These are phyloP conservation scores for Montifringilla adamsi DNA, from an alignment of 2,113 vertebrate genomes.

Conservation along the genomic window DNA sequence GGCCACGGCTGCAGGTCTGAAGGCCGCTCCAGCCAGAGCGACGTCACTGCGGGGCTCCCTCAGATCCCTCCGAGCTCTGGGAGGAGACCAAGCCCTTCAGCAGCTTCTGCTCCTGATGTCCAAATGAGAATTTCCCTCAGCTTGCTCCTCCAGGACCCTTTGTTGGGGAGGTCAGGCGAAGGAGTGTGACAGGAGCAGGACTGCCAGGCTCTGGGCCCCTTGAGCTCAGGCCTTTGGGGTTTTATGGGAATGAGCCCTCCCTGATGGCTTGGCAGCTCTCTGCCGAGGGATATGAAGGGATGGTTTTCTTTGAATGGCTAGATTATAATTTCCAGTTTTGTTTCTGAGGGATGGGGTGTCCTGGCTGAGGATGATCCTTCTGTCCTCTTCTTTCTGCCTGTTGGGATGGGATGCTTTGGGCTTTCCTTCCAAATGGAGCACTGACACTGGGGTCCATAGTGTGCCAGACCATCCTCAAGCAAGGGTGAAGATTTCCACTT, in stretches of 20 bases:
- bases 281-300: neutral
- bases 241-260: neutral
- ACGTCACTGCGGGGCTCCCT: neutral
- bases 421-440: neutral
- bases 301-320: neutral
- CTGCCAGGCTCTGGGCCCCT: neutral
- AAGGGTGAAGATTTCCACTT: neutral
- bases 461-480: neutral
- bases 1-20: neutral
- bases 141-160: neutral
- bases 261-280: neutral
- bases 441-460: neutral
- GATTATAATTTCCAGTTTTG: neutral
- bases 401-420: no score
- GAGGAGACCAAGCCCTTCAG: neutral
- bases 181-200: neutral
- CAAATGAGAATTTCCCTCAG: neutral
- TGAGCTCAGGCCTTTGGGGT: neutral
- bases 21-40: neutral
- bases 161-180: rapidly evolving
- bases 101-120: neutral
- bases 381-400: neutral
- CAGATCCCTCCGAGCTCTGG: neutral
- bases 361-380: neutral
- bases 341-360: neutral